A percentile compares a stretch with the other conserved stretches of the same genome.
Conservation (phyloP, 2,888 invertebrate genomes). For the Agrypnus murinus region DNA sequence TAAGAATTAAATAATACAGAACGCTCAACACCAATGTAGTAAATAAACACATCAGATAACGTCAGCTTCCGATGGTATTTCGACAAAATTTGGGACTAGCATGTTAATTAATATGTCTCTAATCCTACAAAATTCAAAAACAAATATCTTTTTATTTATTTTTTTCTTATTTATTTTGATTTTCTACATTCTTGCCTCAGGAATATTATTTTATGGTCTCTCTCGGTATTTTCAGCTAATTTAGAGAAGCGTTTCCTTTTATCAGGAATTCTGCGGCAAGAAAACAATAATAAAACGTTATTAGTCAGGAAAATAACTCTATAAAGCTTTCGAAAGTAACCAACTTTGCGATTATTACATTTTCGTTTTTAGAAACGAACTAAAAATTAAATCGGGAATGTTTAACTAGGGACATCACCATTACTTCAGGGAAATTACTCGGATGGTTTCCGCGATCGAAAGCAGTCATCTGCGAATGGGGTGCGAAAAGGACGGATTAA, state of each 20-base stretch:
- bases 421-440: conserved; percentile 61
- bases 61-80: too few relatives aligned
- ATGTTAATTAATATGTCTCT: too few relatives aligned
- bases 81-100: too few relatives aligned
- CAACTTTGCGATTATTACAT: conserved; percentile 39
- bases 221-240: neutral
- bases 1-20: too few relatives aligned
- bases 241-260: conserved; percentile 17
- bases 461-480: conserved; percentile 36
- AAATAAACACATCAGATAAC: too few relatives aligned
- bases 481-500: conserved; percentile 43
- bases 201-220: too few relatives aligned
- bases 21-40: too few relatives aligned
- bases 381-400: conserved; percentile 57
- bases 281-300: conserved; percentile 37
- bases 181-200: too few relatives aligned
- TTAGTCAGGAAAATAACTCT: conserved; percentile 36
- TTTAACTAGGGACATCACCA: conserved; percentile 58
- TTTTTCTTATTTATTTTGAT: too few relatives aligned
- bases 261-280: conserved; percentile 11
- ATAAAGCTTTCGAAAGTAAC: conserved; percentile 31
- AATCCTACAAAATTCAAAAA: too few relatives aligned
- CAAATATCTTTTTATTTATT: too few relatives aligned
- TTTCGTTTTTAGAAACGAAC: conserved; percentile 49
- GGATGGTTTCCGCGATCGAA: conserved; percentile 48